phyloP scores from a whole-genome alignment of 2,888 invertebrate genomes.

The Plusia festucae region DNA sequence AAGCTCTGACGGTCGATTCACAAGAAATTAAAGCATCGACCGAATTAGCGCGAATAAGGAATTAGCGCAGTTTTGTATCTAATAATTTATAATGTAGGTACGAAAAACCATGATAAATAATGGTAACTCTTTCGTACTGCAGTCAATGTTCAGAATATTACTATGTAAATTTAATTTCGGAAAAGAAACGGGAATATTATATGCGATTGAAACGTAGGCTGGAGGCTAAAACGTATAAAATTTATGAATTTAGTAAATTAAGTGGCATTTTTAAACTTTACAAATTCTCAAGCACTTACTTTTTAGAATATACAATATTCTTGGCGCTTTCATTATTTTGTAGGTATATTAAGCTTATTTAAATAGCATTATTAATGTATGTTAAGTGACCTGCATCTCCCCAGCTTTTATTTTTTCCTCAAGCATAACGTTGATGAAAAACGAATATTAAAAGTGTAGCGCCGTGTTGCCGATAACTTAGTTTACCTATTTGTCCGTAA shows the following conservation, averaged over 20 bases:
- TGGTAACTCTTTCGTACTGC: too few relatives aligned
- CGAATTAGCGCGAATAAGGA: too few relatives aligned
- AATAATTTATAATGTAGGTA: not conserved
- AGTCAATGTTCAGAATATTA: too few relatives aligned
- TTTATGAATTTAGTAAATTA: not conserved
- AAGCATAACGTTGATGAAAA: conserved; percentile 21
- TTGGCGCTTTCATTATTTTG: not conserved
- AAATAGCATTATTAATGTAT: not conserved
- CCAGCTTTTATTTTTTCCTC: conserved; percentile 16
- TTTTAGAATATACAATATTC: not conserved
- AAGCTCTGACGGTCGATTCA: not conserved
- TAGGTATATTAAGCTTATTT: not conserved
- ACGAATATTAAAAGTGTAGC: conserved; percentile 36
- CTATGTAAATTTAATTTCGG: too few relatives aligned
- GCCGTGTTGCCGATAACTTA: conserved; percentile 29
- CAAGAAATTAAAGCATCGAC: not conserved
- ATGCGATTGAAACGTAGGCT: not conserved
- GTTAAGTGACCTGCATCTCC: not conserved
- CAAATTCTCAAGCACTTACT: not conserved
- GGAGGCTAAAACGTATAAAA: not conserved
- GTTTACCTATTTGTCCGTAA: conserved; percentile 32
- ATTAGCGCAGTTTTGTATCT: too few relatives aligned
- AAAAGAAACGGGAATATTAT: not conserved
- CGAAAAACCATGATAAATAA: too few relatives aligned
- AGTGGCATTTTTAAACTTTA: not conserved